Percentiles rank a stretch among this genome's conserved stretches.
Evolutionary conservation across 2,113 vertebrate species (phyloP).

Genomic region (Archocentrus centrarchus): DNA sequence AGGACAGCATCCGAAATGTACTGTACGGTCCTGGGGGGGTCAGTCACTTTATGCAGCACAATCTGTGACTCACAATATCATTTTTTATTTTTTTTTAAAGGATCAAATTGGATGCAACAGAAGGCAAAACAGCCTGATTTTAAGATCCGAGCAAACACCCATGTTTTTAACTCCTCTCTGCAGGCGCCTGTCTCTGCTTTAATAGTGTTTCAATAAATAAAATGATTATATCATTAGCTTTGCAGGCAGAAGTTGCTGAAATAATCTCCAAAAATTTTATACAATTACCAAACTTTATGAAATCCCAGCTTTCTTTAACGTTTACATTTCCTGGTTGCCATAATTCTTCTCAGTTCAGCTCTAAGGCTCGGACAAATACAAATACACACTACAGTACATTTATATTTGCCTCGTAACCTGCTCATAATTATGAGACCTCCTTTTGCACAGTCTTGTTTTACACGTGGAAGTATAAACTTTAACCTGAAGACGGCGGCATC

Average conservation of each 20-base stretch:
- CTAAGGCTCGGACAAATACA: too few species aligned
- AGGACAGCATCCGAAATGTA: neutral
- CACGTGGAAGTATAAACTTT: too few species aligned
- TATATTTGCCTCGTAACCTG: neutral
- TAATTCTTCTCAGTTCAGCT: too few species aligned
- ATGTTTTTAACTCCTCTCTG: neutral
- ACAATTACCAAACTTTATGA: neutral
- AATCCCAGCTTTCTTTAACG: too few species aligned
- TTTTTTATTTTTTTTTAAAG: neutral
- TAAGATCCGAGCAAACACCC: neutral
- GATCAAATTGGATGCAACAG: rapidly evolving
- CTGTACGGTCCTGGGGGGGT: rapidly evolving
- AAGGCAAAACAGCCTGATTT: neutral
- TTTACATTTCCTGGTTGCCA: too few species aligned
- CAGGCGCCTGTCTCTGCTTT: neutral
- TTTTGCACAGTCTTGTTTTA: too few species aligned
- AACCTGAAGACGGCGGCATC: neutral
- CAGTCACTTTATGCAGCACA: neutral
- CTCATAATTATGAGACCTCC: neutral
- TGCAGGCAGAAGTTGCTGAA: neutral
- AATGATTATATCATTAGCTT: too few species aligned
- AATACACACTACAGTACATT: neutral
- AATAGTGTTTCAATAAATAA: neutral
- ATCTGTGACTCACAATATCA: neutral
- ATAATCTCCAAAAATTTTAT: neutral